These are phyloP conservation scores for Tetragonula carbonaria DNA, from an alignment of 2,888 invertebrate species.

Conservation along the genomic window DNA sequence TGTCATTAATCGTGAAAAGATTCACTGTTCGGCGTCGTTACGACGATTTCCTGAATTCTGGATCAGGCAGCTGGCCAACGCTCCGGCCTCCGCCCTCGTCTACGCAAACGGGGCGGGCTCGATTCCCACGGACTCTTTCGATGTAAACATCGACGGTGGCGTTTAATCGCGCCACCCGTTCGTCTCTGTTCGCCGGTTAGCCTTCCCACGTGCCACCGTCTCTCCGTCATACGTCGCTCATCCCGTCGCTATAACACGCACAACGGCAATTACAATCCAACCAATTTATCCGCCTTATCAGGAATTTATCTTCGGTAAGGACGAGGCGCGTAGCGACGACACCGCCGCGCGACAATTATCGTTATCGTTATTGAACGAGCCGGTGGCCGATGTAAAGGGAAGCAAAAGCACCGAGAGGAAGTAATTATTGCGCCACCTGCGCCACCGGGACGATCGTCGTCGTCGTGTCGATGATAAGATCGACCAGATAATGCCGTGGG, in stretches of 20 bases:
- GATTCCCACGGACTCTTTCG: constrained; percentile 66
- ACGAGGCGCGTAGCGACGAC: constrained; percentile 54
- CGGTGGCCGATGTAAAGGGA: constrained; percentile 23
- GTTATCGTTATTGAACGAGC: constrained; percentile 68
- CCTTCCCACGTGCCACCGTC: constrained; percentile 50
- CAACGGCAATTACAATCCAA: constrained; percentile 83
- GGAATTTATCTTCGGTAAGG: constrained; percentile 76
- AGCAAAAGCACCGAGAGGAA: constrained; percentile 43
- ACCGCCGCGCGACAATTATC: constrained; percentile 70
- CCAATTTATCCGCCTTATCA: constrained; percentile 80
- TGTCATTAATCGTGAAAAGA: constrained; percentile 75
- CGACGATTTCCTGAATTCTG: constrained; percentile 72
- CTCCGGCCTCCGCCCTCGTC: constrained; percentile 11
- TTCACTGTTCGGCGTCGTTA: constrained; percentile 60
- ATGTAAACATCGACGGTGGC: constrained; percentile 51
- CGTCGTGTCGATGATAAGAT: constrained; percentile 56
- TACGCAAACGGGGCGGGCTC: constrained; percentile 26
- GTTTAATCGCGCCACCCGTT: constrained; percentile 62
- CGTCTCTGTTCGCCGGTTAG: neutral
- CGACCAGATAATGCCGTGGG: constrained; percentile 45
- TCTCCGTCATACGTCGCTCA: constrained; percentile 27
- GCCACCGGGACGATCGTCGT: constrained; percentile 61
- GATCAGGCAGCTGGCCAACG: constrained; percentile 57
- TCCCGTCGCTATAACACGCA: constrained; percentile 76
- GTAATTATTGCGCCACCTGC: constrained; percentile 72